Evolutionary conservation across 2,113 vertebrate genomes (phyloP), one percentile per base, ranked within the genome.

Genomic region (Strix uralensis): DNA sequence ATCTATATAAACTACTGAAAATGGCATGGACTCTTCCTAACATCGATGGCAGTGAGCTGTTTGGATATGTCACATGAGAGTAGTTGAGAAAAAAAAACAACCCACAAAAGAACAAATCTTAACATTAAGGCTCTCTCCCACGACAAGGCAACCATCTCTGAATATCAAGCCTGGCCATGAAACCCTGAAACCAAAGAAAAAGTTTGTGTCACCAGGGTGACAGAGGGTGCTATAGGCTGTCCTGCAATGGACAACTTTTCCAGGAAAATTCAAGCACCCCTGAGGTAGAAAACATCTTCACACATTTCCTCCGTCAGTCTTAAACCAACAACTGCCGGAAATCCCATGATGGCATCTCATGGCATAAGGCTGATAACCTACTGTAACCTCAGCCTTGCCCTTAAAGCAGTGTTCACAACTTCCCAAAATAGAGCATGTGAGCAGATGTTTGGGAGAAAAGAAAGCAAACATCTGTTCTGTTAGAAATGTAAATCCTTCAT

Each of bases 361-460:
- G 10, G 70, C 44, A 15, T 1, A 12, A 26, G 17, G 42, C 62
- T 57, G 52, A 85, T 42, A 86, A 70, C 58, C 90, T 40, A 8
- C 67, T 2, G 17, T 94, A 66, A 88, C 87, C 95, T 66, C 77
- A 14, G 38, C 0, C 65, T 32, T 54, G 57, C 86, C 81, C 61
- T 73, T 17, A 79, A 61, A 91, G 47, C 9, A 9, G 29, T 1
- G 34, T 5, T 81, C 87, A 59, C 19, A 47, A 3, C 75, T 63
- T 82, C 92, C 81, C 62, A 81, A 90, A 96, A 97, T 65, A 97
- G 94, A 65, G 51, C 38, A 1, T 29, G 36, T 5, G 27, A 94
- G 74, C 97, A 94, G 97, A 97, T 95, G 97, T 83, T 58, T 13
- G 47, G 42, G 46, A 93, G 89, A 16, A 72, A 63, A 91, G 63